Evolutionary conservation across 1,140 invertebrate genomes (phyloP).

Genomic region (Vanessa atalanta): DNA sequence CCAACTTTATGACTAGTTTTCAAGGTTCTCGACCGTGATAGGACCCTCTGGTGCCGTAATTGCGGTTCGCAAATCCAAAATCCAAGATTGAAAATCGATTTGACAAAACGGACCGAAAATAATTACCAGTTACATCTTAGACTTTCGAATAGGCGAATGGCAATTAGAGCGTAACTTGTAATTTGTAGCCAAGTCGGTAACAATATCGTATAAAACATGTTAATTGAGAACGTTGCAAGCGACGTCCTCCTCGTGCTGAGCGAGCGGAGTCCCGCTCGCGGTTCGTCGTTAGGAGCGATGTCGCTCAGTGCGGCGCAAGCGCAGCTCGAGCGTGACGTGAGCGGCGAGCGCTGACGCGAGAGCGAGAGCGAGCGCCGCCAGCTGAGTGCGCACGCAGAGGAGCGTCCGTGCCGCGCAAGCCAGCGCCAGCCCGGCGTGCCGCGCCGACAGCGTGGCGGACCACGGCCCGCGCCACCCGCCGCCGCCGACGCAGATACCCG

Average conservation of each 20-base stretch:
- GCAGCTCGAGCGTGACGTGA: slow-evolving; percentile 61
- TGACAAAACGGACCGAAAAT: background rate
- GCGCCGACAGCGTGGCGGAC: slow-evolving; percentile 58
- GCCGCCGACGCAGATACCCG: slow-evolving; percentile 66
- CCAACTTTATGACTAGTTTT: background rate
- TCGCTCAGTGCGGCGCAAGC: slow-evolving; percentile 48
- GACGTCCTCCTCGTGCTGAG: slow-evolving; percentile 37
- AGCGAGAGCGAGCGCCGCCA: slow-evolving; percentile 57
- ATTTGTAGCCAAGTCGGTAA: no score
- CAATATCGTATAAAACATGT: slow-evolving; percentile 16
- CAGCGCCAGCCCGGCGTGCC: slow-evolving; percentile 64
- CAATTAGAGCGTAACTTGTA: no score
- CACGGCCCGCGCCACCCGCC: slow-evolving; percentile 69
- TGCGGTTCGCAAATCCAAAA: no score
- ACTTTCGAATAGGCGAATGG: no score
- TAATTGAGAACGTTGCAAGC: slow-evolving; percentile 53
- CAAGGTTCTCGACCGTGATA: background rate
- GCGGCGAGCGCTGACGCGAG: slow-evolving; percentile 59
- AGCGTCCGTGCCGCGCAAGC: slow-evolving; percentile 60
- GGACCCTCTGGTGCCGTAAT: no score
- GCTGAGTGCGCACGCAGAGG: slow-evolving; percentile 66
- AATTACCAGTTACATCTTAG: no score
- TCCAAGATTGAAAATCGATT: no score
- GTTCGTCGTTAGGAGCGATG: slow-evolving; percentile 67
- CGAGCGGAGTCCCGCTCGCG: slow-evolving; percentile 25